These are phyloP conservation scores for Micronycteris hirsuta DNA, from an alignment of 2,113 vertebrate species.

Conservation along the genomic window DNA sequence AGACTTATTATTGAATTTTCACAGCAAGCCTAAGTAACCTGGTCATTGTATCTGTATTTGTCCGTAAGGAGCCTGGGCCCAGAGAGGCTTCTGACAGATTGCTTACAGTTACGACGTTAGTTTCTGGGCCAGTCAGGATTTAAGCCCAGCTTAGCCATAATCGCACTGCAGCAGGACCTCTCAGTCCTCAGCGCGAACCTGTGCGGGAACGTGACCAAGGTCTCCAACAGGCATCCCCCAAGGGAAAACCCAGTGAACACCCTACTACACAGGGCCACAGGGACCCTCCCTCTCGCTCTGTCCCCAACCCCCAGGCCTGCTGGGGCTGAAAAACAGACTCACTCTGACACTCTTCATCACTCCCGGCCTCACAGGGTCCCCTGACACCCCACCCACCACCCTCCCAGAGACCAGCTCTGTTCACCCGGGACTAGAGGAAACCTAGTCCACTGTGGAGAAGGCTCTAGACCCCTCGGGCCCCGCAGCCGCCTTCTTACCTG, in stretches of 20 bases:
- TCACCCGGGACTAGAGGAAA: not conserved
- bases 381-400: not conserved
- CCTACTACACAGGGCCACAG: too few species aligned
- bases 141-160: not conserved
- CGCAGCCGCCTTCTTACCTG: not conserved
- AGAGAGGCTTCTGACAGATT: not conserved
- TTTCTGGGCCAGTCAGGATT: not conserved
- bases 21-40: not conserved
- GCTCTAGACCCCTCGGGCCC: not conserved
- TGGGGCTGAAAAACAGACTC: not conserved
- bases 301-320: too few species aligned
- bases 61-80: not conserved
- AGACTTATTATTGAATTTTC: not conserved
- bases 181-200: not conserved
- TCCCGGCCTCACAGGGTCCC: accelerated
- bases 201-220: not conserved
- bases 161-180: not conserved
- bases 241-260: not conserved
- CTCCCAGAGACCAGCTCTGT: not conserved
- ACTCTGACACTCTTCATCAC: too few species aligned
- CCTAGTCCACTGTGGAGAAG: not conserved
- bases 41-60: not conserved
- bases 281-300: too few species aligned
- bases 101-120: not conserved
- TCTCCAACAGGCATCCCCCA: too few species aligned